Percentiles rank a stretch among this genome's conserved stretches.
Conservation (phyloP, 2,797 vertebrate species). For the Parauchenoglanis ngamensis region DNA sequence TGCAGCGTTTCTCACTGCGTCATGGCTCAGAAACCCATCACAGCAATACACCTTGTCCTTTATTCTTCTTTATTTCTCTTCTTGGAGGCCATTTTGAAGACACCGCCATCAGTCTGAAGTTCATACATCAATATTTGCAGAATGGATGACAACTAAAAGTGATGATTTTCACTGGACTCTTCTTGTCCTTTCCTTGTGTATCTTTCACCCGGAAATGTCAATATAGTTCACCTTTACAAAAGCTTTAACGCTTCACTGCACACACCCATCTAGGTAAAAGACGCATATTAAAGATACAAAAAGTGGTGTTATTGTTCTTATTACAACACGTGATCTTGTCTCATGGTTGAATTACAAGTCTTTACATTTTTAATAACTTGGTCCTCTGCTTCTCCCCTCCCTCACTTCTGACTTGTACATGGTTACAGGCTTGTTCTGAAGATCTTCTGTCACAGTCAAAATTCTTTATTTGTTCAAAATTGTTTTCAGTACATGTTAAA, state of each 20-base stretch:
- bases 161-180: neutral
- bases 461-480: constrained; percentile 42
- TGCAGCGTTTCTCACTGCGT: neutral
- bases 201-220: neutral
- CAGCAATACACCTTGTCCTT: neutral
- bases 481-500: constrained; percentile 49
- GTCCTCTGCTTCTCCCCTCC: neutral
- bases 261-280: neutral
- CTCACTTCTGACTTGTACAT: neutral
- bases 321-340: neutral
- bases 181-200: neutral
- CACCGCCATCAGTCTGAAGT: neutral
- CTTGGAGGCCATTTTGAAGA: neutral
- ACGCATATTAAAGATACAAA: neutral
- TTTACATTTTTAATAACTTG: neutral
- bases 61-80: neutral
- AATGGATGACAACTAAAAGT: neutral
- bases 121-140: neutral
- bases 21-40: neutral
- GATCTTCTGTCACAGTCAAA: constrained; percentile 53
- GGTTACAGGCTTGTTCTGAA: constrained; percentile 18
- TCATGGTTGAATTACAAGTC: neutral
- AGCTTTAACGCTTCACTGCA: neutral
- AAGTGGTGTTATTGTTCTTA: neutral
- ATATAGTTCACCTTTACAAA: neutral